Evolutionary conservation across 2,888 invertebrate genomes (phyloP), one percentile per base, ranked within the genome.

Genomic region (Perdita meconis): DNA sequence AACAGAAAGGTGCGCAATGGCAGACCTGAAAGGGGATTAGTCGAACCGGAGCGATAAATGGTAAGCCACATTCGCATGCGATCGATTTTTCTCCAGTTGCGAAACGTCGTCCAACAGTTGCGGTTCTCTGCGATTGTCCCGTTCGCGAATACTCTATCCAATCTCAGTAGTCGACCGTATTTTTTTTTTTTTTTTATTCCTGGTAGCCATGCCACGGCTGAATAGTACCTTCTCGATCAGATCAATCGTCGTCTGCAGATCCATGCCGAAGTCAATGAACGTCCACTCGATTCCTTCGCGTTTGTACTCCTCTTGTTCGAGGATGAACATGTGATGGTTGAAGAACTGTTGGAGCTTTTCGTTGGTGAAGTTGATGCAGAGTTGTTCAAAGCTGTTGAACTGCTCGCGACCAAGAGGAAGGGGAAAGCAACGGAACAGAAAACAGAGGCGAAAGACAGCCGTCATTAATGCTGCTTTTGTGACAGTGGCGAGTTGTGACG

Each of bases 301-400:
- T 89, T 95, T 95, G 93, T 96, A 96, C 88, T 96, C 96, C 93
- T 96, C 96, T 93, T 96, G 96, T 92, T 96, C 96, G 91, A 96
- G 93, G 80, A 96, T 95, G 92, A 96, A 96, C 96, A 96, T 96
- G 94, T 96, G 94, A 86, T 96, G 96, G 92, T 96, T 96, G 95
- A 96, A 96, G 94, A 96, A 96, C 91, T 96, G 96, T 91, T 96
- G 96, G 82, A 96, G 94, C 91, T 96, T 95, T 93, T 96, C 96
- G 92, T 96, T 96, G 91, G 96, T 96, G 93, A 96, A 96, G 94
- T 96, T 96, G 94, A 96, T 96, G 93, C 96, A 96, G 86, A 96
- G 93, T 93, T 96, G 96, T 93, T 96, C 96, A 93, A 96, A 96
- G 89, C 95, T 95, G 94, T 96, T 96, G 93, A 94, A 95, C 95